phyloP scores from a whole-genome alignment of 2,888 invertebrate genomes.

The Callyntrura guangdongensis region DNA sequence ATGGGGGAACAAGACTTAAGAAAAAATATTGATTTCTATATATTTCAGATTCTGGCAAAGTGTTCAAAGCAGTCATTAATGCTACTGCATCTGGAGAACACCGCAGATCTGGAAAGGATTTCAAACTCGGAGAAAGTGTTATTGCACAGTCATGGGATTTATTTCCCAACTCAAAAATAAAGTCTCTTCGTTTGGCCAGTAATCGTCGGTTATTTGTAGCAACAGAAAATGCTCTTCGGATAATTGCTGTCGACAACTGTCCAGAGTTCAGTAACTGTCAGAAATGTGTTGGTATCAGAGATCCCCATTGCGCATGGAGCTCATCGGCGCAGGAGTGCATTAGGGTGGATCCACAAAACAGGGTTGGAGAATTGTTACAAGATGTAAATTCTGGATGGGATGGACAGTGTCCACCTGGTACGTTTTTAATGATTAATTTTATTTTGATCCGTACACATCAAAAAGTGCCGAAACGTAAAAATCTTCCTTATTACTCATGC shows the following conservation, averaged over 20 bases:
- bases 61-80: slow-evolving; percentile 96
- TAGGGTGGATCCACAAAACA: slow-evolving; percentile 88
- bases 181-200: slow-evolving; percentile 78
- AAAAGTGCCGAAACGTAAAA: not conserved
- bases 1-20: not conserved
- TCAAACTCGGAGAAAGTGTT: slow-evolving; percentile 74
- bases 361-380: slow-evolving; percentile 86
- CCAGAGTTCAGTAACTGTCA: slow-evolving; percentile 87
- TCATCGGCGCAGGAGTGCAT: slow-evolving; percentile 88
- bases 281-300: slow-evolving; percentile 96
- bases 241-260: slow-evolving; percentile 95
- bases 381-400: slow-evolving; percentile 78
- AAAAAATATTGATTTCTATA: not conserved
- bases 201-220: slow-evolving; percentile 91
- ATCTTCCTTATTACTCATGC: slow-evolving; percentile 31
- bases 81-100: slow-evolving; percentile 85
- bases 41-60: slow-evolving; percentile 92
- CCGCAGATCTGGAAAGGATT: slow-evolving; percentile 42
- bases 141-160: slow-evolving; percentile 88
- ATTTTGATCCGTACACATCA: not conserved
- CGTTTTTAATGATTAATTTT: too few relatives aligned
- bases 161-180: slow-evolving; percentile 79
- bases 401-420: slow-evolving; percentile 80
- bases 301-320: slow-evolving; percentile 99
- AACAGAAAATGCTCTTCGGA: slow-evolving; percentile 94